Percentiles rank a stretch among this genome's conserved stretches.
These are phyloP conservation scores for Scaptomyza caliginosa DNA, from an alignment of 2,888 invertebrate genomes.

Conservation along the genomic window DNA sequence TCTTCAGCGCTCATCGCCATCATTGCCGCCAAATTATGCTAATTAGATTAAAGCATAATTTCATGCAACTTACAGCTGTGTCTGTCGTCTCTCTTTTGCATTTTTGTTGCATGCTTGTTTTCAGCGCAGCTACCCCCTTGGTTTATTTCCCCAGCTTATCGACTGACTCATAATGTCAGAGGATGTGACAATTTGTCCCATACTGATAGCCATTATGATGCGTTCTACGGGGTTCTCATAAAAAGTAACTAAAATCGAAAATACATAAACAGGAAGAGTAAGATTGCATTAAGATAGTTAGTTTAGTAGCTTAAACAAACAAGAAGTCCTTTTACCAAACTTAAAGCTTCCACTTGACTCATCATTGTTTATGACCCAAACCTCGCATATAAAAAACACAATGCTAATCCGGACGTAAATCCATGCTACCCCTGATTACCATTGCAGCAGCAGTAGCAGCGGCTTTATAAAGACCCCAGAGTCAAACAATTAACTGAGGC, in stretches of 20 bases:
- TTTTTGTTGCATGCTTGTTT: conserved; percentile 23
- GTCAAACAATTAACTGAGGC: conserved; percentile 66
- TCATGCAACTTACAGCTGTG: conserved; percentile 72
- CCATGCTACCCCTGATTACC: conserved; percentile 51
- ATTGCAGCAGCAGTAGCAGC: not conserved
- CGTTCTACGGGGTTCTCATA: conserved; percentile 20
- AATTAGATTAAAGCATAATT: conserved; percentile 81
- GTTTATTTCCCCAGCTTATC: conserved; percentile 9
- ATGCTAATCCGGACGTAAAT: conserved; percentile 49
- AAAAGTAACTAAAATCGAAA: conserved; percentile 18
- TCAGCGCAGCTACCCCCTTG: conserved; percentile 28
- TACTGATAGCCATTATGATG: conserved; percentile 29
- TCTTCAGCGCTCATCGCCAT: conserved; percentile 44
- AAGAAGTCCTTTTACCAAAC: no score
- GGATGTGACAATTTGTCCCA: conserved; percentile 55
- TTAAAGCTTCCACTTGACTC: conserved; percentile 26
- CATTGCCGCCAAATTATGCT: conserved; percentile 77
- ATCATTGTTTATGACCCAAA: conserved; percentile 26
- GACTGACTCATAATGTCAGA: not conserved
- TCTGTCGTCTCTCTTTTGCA: conserved; percentile 32
- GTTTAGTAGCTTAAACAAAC: not conserved
- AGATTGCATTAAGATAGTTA: not conserved
- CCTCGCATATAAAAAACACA: conserved; percentile 25
- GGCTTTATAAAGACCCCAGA: conserved; percentile 50
- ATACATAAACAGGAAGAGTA: not conserved